Evolutionary conservation across 2,888 invertebrate species (phyloP), one percentile per base, ranked within the genome.

Genomic region (Nemapogon koenigi): DNA sequence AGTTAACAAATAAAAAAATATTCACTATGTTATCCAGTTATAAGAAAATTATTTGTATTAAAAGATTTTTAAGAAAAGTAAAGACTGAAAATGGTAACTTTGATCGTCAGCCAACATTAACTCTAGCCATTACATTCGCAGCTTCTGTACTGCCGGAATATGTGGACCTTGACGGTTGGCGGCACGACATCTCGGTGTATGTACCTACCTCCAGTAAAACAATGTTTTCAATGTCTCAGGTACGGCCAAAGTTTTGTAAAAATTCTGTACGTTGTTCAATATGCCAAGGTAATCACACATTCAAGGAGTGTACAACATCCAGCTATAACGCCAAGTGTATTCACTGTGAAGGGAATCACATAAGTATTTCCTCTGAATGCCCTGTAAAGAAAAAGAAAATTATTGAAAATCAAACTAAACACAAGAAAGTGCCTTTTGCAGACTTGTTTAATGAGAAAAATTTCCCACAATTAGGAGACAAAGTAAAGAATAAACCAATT

Each of bases 111-210:
- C 31, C 31, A 4, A 31, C 31, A 7, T 13, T 4, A 11, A 31
- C 31, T 6, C 15, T 31, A n/a, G 15, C 31, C 15, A 15, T 31
- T n/a, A 31, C 31, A 4, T 31, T 31, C 16, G 15, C 31, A n/a
- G 15, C 16, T 31, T 16, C 31, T 4, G n/a, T 16, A 11, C 31
- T 31, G 8, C 31, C 31, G 4, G 13, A 15, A 4, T 16, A 6
- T 16, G 31, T 31, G 4, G 31, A 31, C 4, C 31, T 31, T 3
- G 16, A 15, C 16, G 16, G 31, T 6, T 31, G 31, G 4, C 4
- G 16, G 16, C 16, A 16, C n/a, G 16, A 31, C 7, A 16, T 31
- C 13, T 6, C 16, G 7, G 15, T 6, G 15, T 31, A 31, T 31
- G 16, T 15, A 4, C n/a, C n/a, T n/a, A n/a, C 16, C 13, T 16